Evolutionary conservation across 2,888 invertebrate genomes (phyloP).

Genomic region (Gymnocheta viridis): DNA sequence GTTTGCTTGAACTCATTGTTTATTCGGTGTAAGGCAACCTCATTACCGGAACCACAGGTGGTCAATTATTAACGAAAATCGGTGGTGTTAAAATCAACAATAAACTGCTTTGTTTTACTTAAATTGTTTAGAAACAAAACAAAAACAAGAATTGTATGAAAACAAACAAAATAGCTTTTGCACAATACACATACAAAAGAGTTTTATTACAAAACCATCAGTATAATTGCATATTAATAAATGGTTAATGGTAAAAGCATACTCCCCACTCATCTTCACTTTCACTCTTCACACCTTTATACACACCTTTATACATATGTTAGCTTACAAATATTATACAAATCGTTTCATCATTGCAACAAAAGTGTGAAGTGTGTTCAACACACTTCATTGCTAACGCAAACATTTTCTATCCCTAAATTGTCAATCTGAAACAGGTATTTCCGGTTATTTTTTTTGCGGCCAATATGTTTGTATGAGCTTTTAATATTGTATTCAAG

Average conservation of each 20-base stretch:
- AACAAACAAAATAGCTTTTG: background rate
- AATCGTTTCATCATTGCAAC: background rate
- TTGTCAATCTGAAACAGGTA: constrained; percentile 52
- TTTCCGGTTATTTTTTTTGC: constrained; percentile 54
- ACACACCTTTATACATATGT: too few species aligned
- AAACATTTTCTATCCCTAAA: background rate
- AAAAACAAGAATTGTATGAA: background rate
- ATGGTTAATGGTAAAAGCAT: constrained; percentile 41
- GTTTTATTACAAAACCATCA: constrained; percentile 5
- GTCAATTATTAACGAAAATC: constrained; percentile 66
- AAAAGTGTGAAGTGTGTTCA: constrained; percentile 58
- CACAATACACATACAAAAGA: background rate
- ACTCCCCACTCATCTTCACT: too few species aligned
- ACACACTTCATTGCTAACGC: constrained; percentile 55
- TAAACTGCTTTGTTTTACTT: constrained; percentile 28
- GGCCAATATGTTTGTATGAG: background rate
- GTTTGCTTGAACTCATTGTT: background rate
- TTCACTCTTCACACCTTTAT: too few species aligned
- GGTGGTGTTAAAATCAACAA: constrained; percentile 48
- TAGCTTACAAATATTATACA: too few species aligned
- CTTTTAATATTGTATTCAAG: constrained; percentile 34
- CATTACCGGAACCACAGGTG: constrained; percentile 62
- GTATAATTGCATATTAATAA: constrained; percentile 53
- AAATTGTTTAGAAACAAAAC: constrained; percentile 28
- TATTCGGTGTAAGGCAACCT: constrained; percentile 8